Evolutionary conservation across 2,113 vertebrate species (phyloP), one percentile per base, ranked within the genome.

Genomic region (Catharus minimus): DNA sequence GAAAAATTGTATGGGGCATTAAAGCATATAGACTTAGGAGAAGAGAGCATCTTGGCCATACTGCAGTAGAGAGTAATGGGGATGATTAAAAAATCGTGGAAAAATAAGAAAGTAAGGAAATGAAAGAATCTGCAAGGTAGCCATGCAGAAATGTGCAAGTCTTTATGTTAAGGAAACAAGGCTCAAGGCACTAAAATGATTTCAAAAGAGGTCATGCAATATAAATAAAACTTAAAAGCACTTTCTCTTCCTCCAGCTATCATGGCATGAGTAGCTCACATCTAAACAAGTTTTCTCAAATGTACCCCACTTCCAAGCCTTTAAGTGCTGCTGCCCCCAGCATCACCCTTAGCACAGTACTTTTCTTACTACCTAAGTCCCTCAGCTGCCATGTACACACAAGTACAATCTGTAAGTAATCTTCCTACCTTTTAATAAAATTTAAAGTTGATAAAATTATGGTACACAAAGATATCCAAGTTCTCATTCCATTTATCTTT

Each of bases 271-370:
- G n/a, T 27, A 60, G 1, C 3, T 41, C 27, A 22, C 15, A 61
- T 44, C n/a, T 22, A 27, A 84, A 71, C 0, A 3, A 46, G 52
- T 65, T 65, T 44, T 66, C 38, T 73, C 46, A 73, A 53, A 57
- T 18, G 15, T 44, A 53, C 9, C 26, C 49, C 41, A 9, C 4
- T 30, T 24, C 15, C 41, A 85, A 67, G 23, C 16, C 36, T 22
- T 3, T 3, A 9, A 20, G 12, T 2, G 2, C 21, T 41, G 20
- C 5, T 3, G 44, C 8, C 10, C 28, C 36, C n/a, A 43, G 50
- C 4, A 7, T 13, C 3, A 17, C 13, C 26, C 26, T 33, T 0
- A 15, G 30, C 9, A 47, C 32, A 5, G 39, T 23, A 20, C 13
- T 72, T 46, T 60, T 56, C 65, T 61, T 50, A 15, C 36, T 67